Percentiles rank a stretch among this genome's conserved stretches.
Conservation (phyloP, 2,113 vertebrate genomes). For the Trachemys scripta region DNA sequence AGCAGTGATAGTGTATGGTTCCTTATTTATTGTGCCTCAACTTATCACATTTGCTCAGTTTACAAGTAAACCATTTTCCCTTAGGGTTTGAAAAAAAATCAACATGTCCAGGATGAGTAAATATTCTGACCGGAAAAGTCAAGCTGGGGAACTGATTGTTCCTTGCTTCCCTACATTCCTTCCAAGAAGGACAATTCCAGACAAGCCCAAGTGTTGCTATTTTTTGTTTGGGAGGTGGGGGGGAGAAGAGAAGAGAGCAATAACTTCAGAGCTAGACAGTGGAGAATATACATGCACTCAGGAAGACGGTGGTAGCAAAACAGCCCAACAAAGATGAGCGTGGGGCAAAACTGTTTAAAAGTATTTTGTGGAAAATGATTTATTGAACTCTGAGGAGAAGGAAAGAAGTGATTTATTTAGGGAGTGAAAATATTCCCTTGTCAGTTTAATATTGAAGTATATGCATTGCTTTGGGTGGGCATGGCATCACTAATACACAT, state of each 20-base stretch:
- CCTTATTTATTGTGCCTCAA: neutral
- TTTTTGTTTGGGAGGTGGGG: neutral
- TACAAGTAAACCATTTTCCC: rapidly evolving
- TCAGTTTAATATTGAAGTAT: rapidly evolving
- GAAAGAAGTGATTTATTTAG: neutral
- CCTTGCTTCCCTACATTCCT: neutral
- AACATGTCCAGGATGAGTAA: rapidly evolving
- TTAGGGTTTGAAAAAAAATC: neutral
- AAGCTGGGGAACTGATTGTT: neutral
- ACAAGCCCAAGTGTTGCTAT: neutral
- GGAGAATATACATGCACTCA: neutral
- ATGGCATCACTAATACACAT: neutral
- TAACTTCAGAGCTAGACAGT: neutral
- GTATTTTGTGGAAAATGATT: neutral
- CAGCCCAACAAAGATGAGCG: rapidly evolving
- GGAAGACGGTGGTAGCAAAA: neutral
- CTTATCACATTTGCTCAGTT: neutral
- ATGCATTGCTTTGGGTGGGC: neutral
- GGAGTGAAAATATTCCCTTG: neutral
- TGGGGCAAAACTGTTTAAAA: neutral
- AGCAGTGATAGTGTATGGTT: neutral
- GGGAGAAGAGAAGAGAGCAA: neutral
- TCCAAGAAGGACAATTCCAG: neutral
- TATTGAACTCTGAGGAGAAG: neutral
- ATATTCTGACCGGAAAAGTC: rapidly evolving